These are phyloP conservation scores for Yasuhikotakia modesta DNA, from an alignment of 2,797 vertebrate species.

Conservation along the genomic window DNA sequence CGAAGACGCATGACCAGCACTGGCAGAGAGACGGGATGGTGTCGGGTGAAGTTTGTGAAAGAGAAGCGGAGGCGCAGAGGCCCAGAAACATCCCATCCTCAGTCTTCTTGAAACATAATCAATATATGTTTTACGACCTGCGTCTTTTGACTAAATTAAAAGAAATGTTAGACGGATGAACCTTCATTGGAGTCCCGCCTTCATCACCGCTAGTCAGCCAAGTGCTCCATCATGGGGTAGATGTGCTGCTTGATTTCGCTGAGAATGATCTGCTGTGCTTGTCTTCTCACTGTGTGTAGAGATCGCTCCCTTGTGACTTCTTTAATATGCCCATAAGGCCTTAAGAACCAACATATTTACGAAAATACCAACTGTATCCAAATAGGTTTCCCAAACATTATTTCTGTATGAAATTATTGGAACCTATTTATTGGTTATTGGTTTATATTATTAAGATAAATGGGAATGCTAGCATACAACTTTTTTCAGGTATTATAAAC, in stretches of 20 bases:
- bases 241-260: neutral
- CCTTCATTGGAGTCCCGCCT: conserved; percentile 34
- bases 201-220: conserved; percentile 22
- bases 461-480: too few species aligned
- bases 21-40: conserved; percentile 35
- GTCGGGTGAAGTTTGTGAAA: conserved; percentile 36
- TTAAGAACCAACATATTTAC: neutral
- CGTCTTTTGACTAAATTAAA: conserved; percentile 55
- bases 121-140: conserved; percentile 57
- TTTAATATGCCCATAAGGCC: neutral
- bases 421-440: too few species aligned
- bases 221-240: conserved; percentile 33
- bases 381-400: neutral
- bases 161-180: conserved; percentile 53
- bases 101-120: conserved; percentile 58
- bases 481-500: too few species aligned
- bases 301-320: neutral
- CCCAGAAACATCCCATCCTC: conserved; percentile 49
- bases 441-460: too few species aligned
- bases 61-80: conserved; percentile 25
- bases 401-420: neutral
- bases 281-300: neutral
- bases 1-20: conserved; percentile 27
- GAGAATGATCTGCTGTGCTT: conserved; percentile 1
- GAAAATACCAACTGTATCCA: neutral